A percentile compares a stretch with the other conserved stretches of the same genome.
phyloP scores from a whole-genome alignment of 1,140 invertebrate species.

The Orchesella cincta region DNA sequence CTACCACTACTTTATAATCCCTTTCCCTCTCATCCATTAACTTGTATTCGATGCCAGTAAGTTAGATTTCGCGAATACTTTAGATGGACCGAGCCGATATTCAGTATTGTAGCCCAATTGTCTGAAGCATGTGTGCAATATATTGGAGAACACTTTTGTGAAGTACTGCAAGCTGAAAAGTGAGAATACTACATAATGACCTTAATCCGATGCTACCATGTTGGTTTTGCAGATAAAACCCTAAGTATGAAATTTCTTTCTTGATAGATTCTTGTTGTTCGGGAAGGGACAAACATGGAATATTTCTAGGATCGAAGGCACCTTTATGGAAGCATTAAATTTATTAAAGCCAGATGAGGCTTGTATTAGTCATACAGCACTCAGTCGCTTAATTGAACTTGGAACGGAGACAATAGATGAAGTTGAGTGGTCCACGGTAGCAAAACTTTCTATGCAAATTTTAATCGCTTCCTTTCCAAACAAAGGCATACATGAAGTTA shows the following conservation, averaged over 20 bases:
- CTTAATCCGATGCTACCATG: not conserved
- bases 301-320: conserved; percentile 57
- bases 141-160: conserved; percentile 46
- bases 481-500: not conserved
- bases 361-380: conserved; percentile 66
- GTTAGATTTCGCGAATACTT: not conserved
- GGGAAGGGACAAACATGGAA: conserved; percentile 51
- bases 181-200: conserved; percentile 21
- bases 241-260: not conserved
- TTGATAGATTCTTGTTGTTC: conserved; percentile 44
- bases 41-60: too few relatives aligned
- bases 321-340: conserved; percentile 66
- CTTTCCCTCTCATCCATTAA: not conserved
- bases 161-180: conserved; percentile 44
- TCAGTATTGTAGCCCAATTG: conserved; percentile 51
- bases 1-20: not conserved
- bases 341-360: conserved; percentile 69
- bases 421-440: conserved; percentile 51
- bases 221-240: not conserved
- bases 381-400: conserved; percentile 55
- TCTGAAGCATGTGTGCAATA: conserved; percentile 43
- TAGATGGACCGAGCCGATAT: conserved; percentile 55
- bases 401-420: conserved; percentile 48
- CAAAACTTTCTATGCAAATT: conserved; percentile 36
- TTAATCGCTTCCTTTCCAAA: conserved; percentile 19